Base-by-base conservation (phyloP, 2,797 vertebrate species). In the Acipenser ruthenus region DNA sequence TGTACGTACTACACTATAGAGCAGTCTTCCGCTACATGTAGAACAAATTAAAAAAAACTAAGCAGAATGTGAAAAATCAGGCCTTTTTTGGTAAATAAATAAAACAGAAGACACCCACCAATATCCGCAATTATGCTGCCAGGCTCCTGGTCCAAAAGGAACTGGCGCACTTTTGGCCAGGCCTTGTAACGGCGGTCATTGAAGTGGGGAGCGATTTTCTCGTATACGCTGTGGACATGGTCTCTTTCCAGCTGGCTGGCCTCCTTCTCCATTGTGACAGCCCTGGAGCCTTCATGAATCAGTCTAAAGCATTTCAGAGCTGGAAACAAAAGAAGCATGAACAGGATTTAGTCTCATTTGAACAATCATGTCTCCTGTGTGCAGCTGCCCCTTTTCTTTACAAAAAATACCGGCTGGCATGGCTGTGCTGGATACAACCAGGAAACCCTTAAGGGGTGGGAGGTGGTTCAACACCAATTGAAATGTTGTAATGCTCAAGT, bases 201-300 rank as follows among this genome's bases (percentile, higher is more conserved):
- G 80, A 93, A 92, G 73, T 84, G 88, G 18, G 92, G 87, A 63
- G 90, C 85, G 6, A 88, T 93, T 83, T 86, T 91, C 84, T 93
- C 87, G 10, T 91, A 90, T 61, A 91, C 81, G 0, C 71, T 88
- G 79, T 88, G 88, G 75, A 92, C 79, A 11, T 90, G 83, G 18
- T 88, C 84, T 69, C 78, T 86, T 83, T 91, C 80, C 1, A 90
- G 82, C 63, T 76, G 87, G 73, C 73, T 87, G 80, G 87, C 88
- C 76, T 91, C 88, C 79, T 89, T 87, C 73, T 92, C 89, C 88
- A 90, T 90, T 74, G 75, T 76, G 76, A 68, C 15, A 11, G 18
- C 70, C 70, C 69, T n/a, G 73, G 75, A 71, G 71, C 74, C 76
- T 70, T 80, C 76, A 73, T 69, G 70, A 77, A 80, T 71, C 69